These are phyloP conservation scores for Trichechus manatus DNA, from an alignment of 2,113 vertebrate genomes.

Conservation along the genomic window DNA sequence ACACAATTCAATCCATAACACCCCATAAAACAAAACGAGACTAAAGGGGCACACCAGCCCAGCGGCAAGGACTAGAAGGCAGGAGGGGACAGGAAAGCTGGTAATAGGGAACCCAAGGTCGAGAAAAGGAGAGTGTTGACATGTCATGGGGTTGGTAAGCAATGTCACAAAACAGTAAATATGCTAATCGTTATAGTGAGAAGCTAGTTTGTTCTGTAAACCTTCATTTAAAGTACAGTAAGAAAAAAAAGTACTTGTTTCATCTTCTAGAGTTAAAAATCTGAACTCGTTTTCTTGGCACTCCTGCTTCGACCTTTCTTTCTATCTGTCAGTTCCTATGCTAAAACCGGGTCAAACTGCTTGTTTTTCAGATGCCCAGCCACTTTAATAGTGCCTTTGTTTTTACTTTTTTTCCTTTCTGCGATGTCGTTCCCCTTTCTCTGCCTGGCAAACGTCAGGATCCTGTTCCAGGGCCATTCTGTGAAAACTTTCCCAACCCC, in stretches of 20 bases:
- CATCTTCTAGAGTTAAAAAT: slow-evolving; percentile 11
- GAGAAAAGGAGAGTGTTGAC: too few relatives aligned
- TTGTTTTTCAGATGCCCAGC: not conserved
- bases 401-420: not conserved
- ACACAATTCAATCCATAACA: too few relatives aligned
- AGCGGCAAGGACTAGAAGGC: too few relatives aligned
- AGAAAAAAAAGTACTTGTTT: not conserved
- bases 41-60: too few relatives aligned
- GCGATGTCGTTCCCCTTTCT: not conserved
- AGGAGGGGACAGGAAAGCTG: too few relatives aligned
- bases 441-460: not conserved
- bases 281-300: not conserved
- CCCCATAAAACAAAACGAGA: too few relatives aligned
- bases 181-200: too few relatives aligned
- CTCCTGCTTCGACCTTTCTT: not conserved
- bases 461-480: not conserved
- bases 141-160: too few relatives aligned
- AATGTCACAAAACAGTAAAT: too few relatives aligned
- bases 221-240: too few relatives aligned
- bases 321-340: not conserved
- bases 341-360: not conserved
- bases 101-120: too few relatives aligned
- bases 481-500: not conserved
- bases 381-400: not conserved
- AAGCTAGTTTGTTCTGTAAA: too few relatives aligned